Evolutionary conservation across 2,797 vertebrate species (phyloP).

Genomic region (Distichodus sexfasciatus): DNA sequence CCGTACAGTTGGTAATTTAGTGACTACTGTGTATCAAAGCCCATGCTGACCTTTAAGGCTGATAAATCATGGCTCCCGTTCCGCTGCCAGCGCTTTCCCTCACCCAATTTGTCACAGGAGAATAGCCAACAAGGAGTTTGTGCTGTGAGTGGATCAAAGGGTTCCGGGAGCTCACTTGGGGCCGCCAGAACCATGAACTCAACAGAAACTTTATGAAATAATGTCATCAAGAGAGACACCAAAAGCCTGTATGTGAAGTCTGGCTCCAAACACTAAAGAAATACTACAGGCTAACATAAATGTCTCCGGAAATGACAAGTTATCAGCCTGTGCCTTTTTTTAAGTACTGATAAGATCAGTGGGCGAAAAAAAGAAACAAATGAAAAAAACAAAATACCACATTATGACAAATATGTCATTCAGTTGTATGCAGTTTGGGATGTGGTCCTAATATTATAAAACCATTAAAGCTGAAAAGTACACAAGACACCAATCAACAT

Average conservation of each 20-base stretch:
- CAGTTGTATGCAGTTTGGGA: too few relatives aligned
- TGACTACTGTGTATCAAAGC: constrained; percentile 45
- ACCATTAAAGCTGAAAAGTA: too few relatives aligned
- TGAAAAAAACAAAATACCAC: too few relatives aligned
- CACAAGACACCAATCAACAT: too few relatives aligned
- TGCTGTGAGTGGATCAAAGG: constrained; percentile 68
- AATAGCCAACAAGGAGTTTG: constrained; percentile 47
- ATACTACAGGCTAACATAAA: neutral
- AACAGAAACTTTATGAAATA: constrained; percentile 8
- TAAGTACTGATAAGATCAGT: too few relatives aligned
- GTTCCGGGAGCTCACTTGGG: neutral
- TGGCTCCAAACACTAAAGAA: neutral
- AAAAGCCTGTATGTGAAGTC: neutral
- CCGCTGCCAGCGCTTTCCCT: constrained; percentile 72
- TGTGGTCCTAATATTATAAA: too few relatives aligned
- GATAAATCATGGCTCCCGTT: constrained; percentile 72
- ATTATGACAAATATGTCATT: too few relatives aligned
- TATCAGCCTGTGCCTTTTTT: too few relatives aligned
- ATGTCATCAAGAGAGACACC: neutral
- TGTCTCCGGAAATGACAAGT: too few relatives aligned
- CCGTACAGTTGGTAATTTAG: constrained; percentile 49
- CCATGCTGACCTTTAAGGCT: constrained; percentile 68
- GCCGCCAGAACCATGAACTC: constrained; percentile 23
- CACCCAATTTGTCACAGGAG: constrained; percentile 75
- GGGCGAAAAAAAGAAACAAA: too few relatives aligned